phyloP scores from a whole-genome alignment of 2,888 invertebrate species.

The Scaptomyza tumidula region DNA sequence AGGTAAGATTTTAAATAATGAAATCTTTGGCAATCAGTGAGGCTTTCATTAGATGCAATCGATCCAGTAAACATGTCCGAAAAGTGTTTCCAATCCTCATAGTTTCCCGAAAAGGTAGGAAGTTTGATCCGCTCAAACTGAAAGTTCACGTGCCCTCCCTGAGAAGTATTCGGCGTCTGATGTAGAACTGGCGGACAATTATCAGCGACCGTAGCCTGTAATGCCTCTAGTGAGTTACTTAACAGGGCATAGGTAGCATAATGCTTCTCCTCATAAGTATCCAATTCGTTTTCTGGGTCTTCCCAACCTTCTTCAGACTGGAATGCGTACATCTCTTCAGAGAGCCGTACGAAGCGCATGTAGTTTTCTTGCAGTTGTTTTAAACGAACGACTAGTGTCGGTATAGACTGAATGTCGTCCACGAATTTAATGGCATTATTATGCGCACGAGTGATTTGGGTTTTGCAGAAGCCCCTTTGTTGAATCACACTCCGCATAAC shows the following conservation, averaged over 20 bases:
- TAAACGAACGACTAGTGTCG: constrained; percentile 1
- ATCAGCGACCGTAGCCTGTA: not conserved
- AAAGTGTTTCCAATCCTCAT: too few relatives aligned
- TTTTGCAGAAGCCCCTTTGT: not conserved
- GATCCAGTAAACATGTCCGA: too few relatives aligned
- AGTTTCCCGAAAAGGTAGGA: too few relatives aligned
- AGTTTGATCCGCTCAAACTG: too few relatives aligned
- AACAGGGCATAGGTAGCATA: not conserved
- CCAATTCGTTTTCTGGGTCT: not conserved
- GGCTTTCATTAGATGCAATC: too few relatives aligned
- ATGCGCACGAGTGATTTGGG: not conserved
- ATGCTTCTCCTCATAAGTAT: not conserved
- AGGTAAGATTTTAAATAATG: not conserved
- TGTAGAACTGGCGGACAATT: not conserved
- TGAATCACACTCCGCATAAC: constrained; percentile 1
- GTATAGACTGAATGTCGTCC: constrained; percentile 2
- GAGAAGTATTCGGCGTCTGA: not conserved
- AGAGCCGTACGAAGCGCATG: not conserved
- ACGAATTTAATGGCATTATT: not conserved
- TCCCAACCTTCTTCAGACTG: not conserved
- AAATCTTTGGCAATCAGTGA: too few relatives aligned
- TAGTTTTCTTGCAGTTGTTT: not conserved
- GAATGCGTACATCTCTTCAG: not conserved
- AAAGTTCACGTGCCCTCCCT: not conserved
- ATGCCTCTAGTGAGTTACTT: not conserved